Conservation (phyloP, 2,113 vertebrate genomes). For the Lophius piscatorius region DNA sequence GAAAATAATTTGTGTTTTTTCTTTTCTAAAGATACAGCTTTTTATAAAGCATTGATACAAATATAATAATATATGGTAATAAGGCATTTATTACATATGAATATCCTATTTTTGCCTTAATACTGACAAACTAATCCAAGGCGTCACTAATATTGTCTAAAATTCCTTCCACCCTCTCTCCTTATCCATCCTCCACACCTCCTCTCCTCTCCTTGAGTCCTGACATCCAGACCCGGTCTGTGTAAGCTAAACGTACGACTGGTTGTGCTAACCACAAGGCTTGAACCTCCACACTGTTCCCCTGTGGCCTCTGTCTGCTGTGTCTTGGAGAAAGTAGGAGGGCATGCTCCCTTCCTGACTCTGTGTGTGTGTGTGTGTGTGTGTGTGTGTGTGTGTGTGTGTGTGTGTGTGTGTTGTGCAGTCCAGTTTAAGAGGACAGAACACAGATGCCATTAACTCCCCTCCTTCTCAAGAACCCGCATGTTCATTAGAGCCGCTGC, state of each 20-base stretch:
- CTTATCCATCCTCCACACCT: slow-evolving; percentile 9
- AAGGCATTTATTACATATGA: too few species aligned
- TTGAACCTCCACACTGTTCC: slow-evolving; percentile 59
- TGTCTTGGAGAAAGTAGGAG: slow-evolving; percentile 37
- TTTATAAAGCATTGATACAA: too few species aligned
- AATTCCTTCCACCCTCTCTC: slow-evolving; percentile 5
- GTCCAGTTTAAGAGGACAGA: slow-evolving; percentile 57
- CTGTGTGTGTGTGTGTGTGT: neutral
- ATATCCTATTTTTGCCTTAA: too few species aligned
- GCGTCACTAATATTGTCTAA: slow-evolving; percentile 18
- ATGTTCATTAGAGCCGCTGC: slow-evolving; percentile 74
- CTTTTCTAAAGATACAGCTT: too few species aligned
- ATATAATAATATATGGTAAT: too few species aligned
- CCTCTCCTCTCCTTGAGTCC: slow-evolving; percentile 33
- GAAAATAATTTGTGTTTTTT: too few species aligned
- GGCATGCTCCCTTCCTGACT: slow-evolving; percentile 22
- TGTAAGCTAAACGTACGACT: slow-evolving; percentile 46
- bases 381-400: neutral
- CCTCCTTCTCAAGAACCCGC: slow-evolving; percentile 46
- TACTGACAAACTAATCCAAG: slow-evolving; percentile 4
- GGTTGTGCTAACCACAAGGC: slow-evolving; percentile 43
- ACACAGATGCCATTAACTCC: slow-evolving; percentile 62
- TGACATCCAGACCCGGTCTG: slow-evolving; percentile 53
- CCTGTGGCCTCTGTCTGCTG: slow-evolving; percentile 59
- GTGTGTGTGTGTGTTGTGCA: neutral